These are phyloP conservation scores for Mormyrus hasselquistii DNA, from an alignment of 2,797 vertebrate genomes.

Conservation along the genomic window DNA sequence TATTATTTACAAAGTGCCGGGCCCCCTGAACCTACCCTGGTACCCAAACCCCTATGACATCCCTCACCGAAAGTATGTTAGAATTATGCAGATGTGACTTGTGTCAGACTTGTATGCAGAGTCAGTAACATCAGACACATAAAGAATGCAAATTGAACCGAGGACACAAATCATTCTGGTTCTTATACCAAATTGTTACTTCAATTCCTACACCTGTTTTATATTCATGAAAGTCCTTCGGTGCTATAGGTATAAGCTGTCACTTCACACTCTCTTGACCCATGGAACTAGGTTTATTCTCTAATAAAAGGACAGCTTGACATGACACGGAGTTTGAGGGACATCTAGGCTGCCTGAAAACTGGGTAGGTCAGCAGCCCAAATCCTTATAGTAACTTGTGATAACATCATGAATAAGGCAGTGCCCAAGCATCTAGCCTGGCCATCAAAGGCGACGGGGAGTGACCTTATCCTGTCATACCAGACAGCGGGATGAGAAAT, in stretches of 20 bases:
- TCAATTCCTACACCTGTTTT: background rate
- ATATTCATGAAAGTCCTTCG: background rate
- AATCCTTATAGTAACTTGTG: background rate
- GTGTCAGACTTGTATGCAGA: background rate
- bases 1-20: background rate
- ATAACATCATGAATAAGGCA: background rate
- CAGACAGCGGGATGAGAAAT: background rate
- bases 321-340: background rate
- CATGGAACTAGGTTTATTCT: background rate
- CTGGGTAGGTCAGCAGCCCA: background rate
- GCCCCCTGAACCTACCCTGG: background rate
- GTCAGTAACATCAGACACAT: background rate
- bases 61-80: background rate
- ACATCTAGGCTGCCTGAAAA: background rate
- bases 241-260: background rate
- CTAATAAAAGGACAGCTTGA: background rate
- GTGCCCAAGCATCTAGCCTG: background rate
- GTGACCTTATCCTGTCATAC: background rate
- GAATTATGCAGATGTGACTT: background rate
- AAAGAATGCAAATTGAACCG: background rate
- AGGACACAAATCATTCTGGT: background rate
- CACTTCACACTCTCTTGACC: background rate
- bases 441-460: background rate
- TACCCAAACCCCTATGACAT: background rate
- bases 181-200: background rate